These are phyloP conservation scores for Calyptommatus sinebrachiatus DNA, from an alignment of 2,113 vertebrate species.

Conservation along the genomic window DNA sequence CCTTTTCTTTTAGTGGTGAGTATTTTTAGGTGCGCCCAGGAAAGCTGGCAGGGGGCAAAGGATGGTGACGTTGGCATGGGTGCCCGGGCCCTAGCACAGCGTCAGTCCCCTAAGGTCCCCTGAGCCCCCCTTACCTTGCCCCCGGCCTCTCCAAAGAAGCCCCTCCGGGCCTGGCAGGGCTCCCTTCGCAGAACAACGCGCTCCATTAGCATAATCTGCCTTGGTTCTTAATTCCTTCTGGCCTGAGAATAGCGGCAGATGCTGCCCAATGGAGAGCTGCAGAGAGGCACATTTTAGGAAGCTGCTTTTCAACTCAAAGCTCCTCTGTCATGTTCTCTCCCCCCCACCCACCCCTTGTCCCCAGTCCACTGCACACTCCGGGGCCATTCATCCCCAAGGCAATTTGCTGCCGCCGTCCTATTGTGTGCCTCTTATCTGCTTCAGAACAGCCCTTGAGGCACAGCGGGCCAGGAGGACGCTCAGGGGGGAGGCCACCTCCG, in stretches of 20 bases:
- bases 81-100: too few relatives aligned
- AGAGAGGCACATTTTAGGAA: too few relatives aligned
- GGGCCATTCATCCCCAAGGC: neutral
- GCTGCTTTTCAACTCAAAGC: neutral
- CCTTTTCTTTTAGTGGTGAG: too few relatives aligned
- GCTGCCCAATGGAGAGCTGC: too few relatives aligned
- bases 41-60: too few relatives aligned
- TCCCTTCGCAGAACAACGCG: neutral
- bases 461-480: too few relatives aligned
- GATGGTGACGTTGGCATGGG: too few relatives aligned
- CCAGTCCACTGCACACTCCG: neutral
- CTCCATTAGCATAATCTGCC: neutral
- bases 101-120: neutral
- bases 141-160: too few relatives aligned
- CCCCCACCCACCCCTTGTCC: neutral
- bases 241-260: neutral
- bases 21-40: too few relatives aligned
- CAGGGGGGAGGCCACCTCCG: rapidly evolving
- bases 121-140: too few relatives aligned
- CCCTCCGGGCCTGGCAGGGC: neutral
- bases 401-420: neutral
- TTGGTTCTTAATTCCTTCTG: neutral
- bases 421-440: neutral
- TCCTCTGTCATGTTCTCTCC: neutral
- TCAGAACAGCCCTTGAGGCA: neutral